Evolutionary conservation across 2,888 invertebrate genomes (phyloP).

Genomic region (Volucella bombylans): DNA sequence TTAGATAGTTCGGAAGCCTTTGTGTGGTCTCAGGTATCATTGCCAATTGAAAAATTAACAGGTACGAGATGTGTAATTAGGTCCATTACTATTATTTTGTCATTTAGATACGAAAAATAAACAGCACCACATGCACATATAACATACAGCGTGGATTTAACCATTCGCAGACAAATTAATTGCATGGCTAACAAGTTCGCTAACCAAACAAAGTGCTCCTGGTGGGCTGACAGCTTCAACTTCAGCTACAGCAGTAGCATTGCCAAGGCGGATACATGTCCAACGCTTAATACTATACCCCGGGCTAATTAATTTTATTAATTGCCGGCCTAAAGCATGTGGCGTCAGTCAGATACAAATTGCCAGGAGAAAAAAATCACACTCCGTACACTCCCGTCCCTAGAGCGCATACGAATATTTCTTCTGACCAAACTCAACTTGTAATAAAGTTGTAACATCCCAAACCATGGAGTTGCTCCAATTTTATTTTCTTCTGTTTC

Average conservation of each 20-base stretch:
- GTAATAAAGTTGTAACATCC: slow-evolving; percentile 71
- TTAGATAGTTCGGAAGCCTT: slow-evolving; percentile 3
- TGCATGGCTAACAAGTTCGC: slow-evolving; percentile 62
- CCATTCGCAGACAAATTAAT: slow-evolving; percentile 49
- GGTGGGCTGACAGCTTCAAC: slow-evolving; percentile 51
- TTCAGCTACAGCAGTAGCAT: slow-evolving; percentile 43
- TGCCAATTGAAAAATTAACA: slow-evolving; percentile 70
- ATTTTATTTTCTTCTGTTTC: slow-evolving; percentile 17
- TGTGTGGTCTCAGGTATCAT: slow-evolving; percentile 68
- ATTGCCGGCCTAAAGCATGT: slow-evolving; percentile 70
- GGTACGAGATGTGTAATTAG: slow-evolving; percentile 67
- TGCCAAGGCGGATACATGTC: slow-evolving; percentile 68
- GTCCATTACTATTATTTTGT: slow-evolving; percentile 73
- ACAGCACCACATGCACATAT: background rate
- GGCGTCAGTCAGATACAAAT: slow-evolving; percentile 69
- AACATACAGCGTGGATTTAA: slow-evolving; percentile 32
- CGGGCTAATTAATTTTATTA: slow-evolving; percentile 73
- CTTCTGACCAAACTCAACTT: slow-evolving; percentile 6
- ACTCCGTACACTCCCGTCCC: slow-evolving; percentile 8
- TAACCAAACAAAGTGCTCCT: slow-evolving; percentile 66
- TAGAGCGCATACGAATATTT: background rate
- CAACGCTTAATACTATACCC: slow-evolving; percentile 70
- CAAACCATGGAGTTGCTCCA: slow-evolving; percentile 36
- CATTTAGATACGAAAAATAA: slow-evolving; percentile 59
- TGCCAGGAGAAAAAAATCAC: slow-evolving; percentile 24